Base-by-base conservation (phyloP, 2,113 vertebrate species). In the Mus pahari region DNA sequence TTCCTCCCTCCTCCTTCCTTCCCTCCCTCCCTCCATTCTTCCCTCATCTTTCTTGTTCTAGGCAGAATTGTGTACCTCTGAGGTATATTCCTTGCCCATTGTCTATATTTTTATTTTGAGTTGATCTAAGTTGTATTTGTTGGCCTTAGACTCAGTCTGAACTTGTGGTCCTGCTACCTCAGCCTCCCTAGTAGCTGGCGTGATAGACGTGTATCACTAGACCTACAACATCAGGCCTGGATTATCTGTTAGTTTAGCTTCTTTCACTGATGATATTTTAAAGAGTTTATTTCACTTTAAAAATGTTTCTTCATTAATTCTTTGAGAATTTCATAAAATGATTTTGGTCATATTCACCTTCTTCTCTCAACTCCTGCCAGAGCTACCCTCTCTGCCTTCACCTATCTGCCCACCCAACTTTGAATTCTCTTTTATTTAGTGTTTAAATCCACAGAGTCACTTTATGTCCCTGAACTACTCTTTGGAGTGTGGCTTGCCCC, bases 241-340 rank as follows among this genome's bases (percentile, higher is more conserved):
- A 6, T 70, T 24, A 48, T 87, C 68, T 13, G 92, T 5, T 62
- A 48, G 26, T 48, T 17, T 36, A 92, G 50, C 14, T 81, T 31
- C 71, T 22, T 7, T 70, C 28, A n/a, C 12, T 53, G 53, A 33
- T 94, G 71, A 9, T 94, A 33, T 88, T 33, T 89, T 28, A 81
- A 89, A 33, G 50, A 93, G 31, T 94, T 86, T 89, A 81, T 94
- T 97, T 94, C 53, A 91, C 53, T 39, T 39, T n/a, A 82, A 39
- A 58, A 60, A 58, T 39, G 14, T 20, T 58, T n/a, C n/a, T 39
- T 24, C 77, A 79, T 79, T 22, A n/a, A 24, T 58, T 82, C 36
- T 28, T 83, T 39, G 24, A 83, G 55, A 83, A 58, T 42, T 83
- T 60, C n/a, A 60, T 16, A 62, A 24, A 16, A 42, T 62, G 12